Evolutionary conservation across 2,888 invertebrate genomes (phyloP), one percentile per base, ranked within the genome.

Genomic region (Monopis laevigella): DNA sequence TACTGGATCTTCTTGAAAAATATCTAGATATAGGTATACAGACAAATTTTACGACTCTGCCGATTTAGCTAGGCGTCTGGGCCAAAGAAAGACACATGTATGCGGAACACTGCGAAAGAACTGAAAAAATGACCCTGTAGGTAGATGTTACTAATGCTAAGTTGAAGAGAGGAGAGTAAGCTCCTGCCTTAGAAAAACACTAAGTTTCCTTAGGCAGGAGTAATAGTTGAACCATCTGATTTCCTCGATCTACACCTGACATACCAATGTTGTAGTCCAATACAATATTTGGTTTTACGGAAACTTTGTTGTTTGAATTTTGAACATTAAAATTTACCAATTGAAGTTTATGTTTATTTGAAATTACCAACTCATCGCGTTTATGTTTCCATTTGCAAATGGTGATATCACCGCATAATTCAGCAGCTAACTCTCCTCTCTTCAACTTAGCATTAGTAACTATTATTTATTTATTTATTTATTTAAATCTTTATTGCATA

Each of bases 151-250:
- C n/a, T n/a, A n/a, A n/a, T n/a, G n/a, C n/a, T n/a, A n/a, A n/a
- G n/a, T n/a, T n/a, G n/a, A n/a, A n/a, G n/a, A n/a, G n/a, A n/a
- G n/a, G n/a, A n/a, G n/a, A n/a, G n/a, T n/a, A n/a, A n/a, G 30
- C 14, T 11, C n/a, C n/a, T n/a, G n/a, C n/a, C n/a, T n/a, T n/a
- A n/a, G n/a, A n/a, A n/a, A n/a, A n/a, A n/a, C n/a, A n/a, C n/a
- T n/a, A n/a, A n/a, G n/a, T n/a, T 38, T 38, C 19, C 38, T 21
- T n/a, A 38, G 38, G 38, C 38, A 38, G 7, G 38, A 38, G 13
- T 38, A 21, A 24, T 38, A 38, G 4, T n/a, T 19, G 24, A 5
- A 21, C 8, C 38, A 38, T 38, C 24, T 38, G 38, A 14, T 38
- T 24, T 8, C 6, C 24, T 12, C 24, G 7, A 10, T 38, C 38